Conservation (phyloP, 2,888 invertebrate species). For the Folsomia candida region DNA sequence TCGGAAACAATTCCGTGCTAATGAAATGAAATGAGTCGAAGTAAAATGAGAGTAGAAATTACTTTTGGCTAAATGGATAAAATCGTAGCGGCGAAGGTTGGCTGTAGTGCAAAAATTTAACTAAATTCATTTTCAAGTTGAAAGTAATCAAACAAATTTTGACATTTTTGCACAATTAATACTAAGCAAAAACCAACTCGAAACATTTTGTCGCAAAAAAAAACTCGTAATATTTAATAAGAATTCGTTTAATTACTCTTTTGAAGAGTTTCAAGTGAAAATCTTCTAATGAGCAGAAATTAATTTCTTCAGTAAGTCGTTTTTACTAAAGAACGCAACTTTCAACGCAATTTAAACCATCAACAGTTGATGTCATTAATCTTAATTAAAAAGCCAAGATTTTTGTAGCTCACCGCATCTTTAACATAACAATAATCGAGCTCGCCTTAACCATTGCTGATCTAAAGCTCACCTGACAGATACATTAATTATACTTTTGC, state of each 20-base stretch:
- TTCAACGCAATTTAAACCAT: not conserved
- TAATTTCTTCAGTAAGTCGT: not conserved
- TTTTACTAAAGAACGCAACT: not conserved
- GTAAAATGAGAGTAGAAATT: not conserved
- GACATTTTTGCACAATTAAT: not conserved
- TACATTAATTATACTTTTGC: not conserved
- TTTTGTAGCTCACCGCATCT: not conserved
- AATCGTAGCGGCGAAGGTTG: no score
- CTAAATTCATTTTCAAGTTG: not conserved
- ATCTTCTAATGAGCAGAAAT: not conserved
- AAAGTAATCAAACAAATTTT: not conserved
- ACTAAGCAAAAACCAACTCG: no score
- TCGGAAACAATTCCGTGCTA: not conserved
- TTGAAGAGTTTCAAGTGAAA: not conserved
- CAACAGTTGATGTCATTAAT: not conserved
- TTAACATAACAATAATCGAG: no score
- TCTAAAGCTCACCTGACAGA: not conserved
- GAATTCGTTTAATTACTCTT: not conserved
- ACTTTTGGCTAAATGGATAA: not conserved
- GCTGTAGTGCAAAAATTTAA: not conserved
- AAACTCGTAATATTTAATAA: not conserved
- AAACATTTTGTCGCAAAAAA: no score
- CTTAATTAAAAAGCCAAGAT: not conserved
- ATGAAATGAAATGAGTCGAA: slow-evolving; percentile 4
- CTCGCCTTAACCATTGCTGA: not conserved